Evolutionary conservation across 2,888 invertebrate species (phyloP), one percentile per base, ranked within the genome.

Genomic region (Parnassius glacialis): DNA sequence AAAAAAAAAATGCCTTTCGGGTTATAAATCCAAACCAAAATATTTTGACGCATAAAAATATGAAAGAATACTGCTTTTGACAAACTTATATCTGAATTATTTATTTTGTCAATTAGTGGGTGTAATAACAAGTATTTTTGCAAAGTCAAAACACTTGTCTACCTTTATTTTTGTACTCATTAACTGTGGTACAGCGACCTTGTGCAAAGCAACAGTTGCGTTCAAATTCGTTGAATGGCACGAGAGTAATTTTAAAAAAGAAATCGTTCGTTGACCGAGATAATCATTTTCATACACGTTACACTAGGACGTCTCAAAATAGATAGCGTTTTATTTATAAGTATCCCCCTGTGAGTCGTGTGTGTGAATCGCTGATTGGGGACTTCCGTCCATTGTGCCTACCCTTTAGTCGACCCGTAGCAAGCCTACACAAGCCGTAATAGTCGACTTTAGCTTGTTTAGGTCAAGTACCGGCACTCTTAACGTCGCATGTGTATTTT

Each of bases 281-380:
- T 47, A 57, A 57, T 56, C 42, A 55, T 60, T 34, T 44, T 43
- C 20, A 56, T n/a, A 16, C 47, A 11, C 51, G 59, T 47, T 56
- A 52, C 45, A 45, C 47, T 41, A 45, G 47, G 48, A 57, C 34
- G 45, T 62, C 58, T 62, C 58, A 20, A 59, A 62, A 62, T 62
- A 62, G 62, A 58, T 52, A 13, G 7, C 12, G 55, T 51, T 51
- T 48, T 62, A 52, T 53, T 53, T 53, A 54, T 57, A 58, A 54
- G 57, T 64, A 64, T 64, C 61, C 61, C 59, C 56, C 59, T 57
- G 58, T 62, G 61, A 63, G 56, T 59, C 61, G 67, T 65, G 67
- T 65, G 68, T 69, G 70, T 68, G 72, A 72, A 70, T 64, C 65
- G 64, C 61, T 68, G 70, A 72, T 72, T 71, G 70, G 70, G 65